These are phyloP conservation scores for Paraplagusia blochii DNA, from an alignment of 2,113 vertebrate species.

Conservation along the genomic window DNA sequence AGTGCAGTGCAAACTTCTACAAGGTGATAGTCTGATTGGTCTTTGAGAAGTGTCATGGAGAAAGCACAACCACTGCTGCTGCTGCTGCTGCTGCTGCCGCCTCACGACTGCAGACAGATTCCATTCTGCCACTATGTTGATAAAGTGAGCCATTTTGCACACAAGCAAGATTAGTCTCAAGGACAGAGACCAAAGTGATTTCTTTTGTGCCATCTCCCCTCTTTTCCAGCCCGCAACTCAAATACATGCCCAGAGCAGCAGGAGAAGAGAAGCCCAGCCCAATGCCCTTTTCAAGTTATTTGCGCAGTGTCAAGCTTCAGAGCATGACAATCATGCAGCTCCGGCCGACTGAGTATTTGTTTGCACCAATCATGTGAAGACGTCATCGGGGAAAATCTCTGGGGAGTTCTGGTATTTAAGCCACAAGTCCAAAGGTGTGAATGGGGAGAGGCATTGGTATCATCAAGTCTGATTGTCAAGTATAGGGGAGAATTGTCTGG, in stretches of 20 bases:
- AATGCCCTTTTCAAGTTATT: not conserved
- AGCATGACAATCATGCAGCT: constrained; percentile 5
- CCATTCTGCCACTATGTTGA: constrained; percentile 71
- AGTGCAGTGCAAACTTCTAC: constrained; percentile 34
- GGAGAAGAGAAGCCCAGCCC: not conserved
- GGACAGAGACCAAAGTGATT: constrained; percentile 74
- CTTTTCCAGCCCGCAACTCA: constrained; percentile 17
- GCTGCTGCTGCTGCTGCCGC: constrained; percentile 50
- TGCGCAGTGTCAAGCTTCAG: constrained; percentile 2
- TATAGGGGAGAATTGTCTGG: too few relatives aligned
- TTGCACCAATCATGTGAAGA: not conserved
- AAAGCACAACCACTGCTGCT: constrained; percentile 54
- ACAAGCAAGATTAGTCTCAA: constrained; percentile 76
- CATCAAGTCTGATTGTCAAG: too few relatives aligned
- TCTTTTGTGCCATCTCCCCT: constrained; percentile 44
- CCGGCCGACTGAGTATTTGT: not conserved
- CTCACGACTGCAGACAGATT: constrained; percentile 62
- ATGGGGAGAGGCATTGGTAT: too few relatives aligned
- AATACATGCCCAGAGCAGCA: not conserved
- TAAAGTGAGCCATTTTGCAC: constrained; percentile 76
- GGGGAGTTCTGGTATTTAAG: too few relatives aligned
- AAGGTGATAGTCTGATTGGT: constrained; percentile 55
- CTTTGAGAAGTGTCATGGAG: constrained; percentile 55
- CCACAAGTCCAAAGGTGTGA: too few relatives aligned
- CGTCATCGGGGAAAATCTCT: too few relatives aligned